Evolutionary conservation across 2,888 invertebrate species (phyloP).

Genomic region (Thyatira batis): DNA sequence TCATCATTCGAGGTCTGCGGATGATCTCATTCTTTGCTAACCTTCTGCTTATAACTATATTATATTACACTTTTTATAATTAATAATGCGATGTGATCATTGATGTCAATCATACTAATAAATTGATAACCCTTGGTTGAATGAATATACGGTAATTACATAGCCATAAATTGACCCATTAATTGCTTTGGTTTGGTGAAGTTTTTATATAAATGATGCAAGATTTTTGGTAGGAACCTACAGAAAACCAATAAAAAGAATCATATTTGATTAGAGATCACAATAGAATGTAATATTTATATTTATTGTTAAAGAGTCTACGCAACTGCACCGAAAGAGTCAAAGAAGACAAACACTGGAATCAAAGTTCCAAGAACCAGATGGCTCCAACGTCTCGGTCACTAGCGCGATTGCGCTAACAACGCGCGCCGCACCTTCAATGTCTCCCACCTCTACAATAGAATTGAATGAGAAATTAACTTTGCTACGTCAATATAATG

Average conservation of each 20-base stretch:
- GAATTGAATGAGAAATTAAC: constrained; percentile 44
- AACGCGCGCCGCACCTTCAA: constrained; percentile 15
- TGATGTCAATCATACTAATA: background rate
- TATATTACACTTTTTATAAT: constrained; percentile 24
- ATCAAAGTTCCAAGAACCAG: constrained; percentile 52
- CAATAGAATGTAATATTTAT: background rate
- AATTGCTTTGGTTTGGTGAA: background rate
- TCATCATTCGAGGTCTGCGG: constrained; percentile 62
- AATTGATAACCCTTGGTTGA: background rate
- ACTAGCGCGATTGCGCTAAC: background rate
- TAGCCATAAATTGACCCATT: background rate
- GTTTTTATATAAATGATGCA: constrained; percentile 12
- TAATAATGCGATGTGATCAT: background rate
- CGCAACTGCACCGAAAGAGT: constrained; percentile 10
- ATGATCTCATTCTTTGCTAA: constrained; percentile 67
- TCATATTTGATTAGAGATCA: background rate
- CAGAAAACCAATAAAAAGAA: constrained; percentile 24
- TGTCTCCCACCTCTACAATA: constrained; percentile 35
- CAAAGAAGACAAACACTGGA: constrained; percentile 30
- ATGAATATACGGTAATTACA: background rate
- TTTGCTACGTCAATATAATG: constrained; percentile 16
- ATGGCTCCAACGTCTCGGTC: constrained; percentile 20
- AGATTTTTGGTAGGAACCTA: constrained; percentile 30
- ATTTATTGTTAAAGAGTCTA: constrained; percentile 8
- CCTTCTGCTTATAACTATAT: constrained; percentile 27